Percentiles rank a stretch among this genome's conserved stretches.
These are phyloP conservation scores for Aphelinus atriplicis DNA, from an alignment of 1,140 invertebrate species.

Conservation along the genomic window DNA sequence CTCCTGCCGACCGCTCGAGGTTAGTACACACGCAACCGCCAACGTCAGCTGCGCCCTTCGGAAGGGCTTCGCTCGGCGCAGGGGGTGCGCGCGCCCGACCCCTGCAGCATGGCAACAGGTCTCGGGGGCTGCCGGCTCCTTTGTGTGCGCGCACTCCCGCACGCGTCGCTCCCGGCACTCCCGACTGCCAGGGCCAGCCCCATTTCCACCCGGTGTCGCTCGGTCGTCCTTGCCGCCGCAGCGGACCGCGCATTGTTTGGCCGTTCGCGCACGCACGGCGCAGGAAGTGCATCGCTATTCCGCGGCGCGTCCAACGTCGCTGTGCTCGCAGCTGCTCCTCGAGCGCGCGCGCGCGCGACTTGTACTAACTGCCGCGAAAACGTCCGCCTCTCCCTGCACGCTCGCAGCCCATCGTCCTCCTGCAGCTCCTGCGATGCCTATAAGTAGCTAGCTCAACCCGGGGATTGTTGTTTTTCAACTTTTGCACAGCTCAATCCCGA, in stretches of 20 bases:
- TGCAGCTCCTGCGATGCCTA: not conserved
- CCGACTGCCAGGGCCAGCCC: too few species aligned
- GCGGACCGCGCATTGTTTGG: constrained; percentile 8
- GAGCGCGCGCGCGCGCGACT: not conserved
- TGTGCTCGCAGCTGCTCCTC: constrained; percentile 40
- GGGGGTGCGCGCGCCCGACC: too few species aligned
- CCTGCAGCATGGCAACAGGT: constrained; percentile 24
- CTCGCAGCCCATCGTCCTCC: not conserved
- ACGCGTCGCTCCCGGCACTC: too few species aligned
- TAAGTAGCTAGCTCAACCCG: too few species aligned
- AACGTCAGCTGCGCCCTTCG: too few species aligned
- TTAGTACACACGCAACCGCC: too few species aligned
- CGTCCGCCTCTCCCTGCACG: constrained; percentile 43
- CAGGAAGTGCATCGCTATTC: constrained; percentile 51
- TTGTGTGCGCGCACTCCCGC: not conserved
- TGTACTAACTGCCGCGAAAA: constrained; percentile 49
- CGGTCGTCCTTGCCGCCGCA: not conserved
- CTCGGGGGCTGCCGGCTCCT: constrained; percentile 14
- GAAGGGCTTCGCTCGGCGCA: too few species aligned
- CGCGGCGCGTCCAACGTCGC: constrained; percentile 49
- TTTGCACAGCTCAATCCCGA: too few species aligned
- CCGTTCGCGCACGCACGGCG: not conserved
- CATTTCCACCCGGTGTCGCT: not conserved
- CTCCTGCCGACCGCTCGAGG: too few species aligned
- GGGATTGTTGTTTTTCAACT: too few species aligned